These are phyloP conservation scores for Nothobranchius kuhntae DNA, from an alignment of 2,113 vertebrate species.

Conservation along the genomic window DNA sequence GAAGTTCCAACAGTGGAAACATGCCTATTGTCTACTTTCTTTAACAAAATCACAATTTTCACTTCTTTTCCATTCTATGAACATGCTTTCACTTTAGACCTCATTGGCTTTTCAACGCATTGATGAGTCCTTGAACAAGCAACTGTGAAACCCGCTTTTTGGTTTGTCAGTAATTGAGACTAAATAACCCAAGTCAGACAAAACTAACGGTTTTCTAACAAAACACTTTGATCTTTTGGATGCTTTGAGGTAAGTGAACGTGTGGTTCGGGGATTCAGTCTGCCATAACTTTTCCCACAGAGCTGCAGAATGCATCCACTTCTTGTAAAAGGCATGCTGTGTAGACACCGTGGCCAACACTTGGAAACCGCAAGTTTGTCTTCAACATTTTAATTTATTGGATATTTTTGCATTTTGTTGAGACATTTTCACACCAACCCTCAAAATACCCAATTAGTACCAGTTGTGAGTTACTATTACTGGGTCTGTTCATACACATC, in stretches of 20 bases:
- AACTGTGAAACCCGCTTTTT: conserved; percentile 71
- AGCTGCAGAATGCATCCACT: neutral
- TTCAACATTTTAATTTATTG: no score
- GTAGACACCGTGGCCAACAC: no score
- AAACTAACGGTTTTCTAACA: conserved; percentile 67
- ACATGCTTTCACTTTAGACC: neutral
- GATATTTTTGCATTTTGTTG: no score
- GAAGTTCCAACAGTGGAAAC: no score
- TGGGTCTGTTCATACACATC: neutral
- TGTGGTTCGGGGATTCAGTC: conserved; percentile 86
- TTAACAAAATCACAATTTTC: conserved; percentile 4
- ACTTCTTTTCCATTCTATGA: conserved; percentile 8
- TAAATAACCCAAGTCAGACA: conserved; percentile 84
- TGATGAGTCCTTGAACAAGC: conserved; percentile 74
- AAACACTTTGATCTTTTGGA: conserved; percentile 69
- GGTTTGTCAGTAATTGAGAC: conserved; percentile 69
- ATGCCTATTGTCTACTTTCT: conserved; percentile 5
- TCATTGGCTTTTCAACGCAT: neutral
- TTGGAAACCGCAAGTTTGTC: no score
- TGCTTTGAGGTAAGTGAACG: conserved; percentile 90
- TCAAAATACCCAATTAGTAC: neutral
- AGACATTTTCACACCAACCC: neutral
- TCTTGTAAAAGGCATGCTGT: no score
- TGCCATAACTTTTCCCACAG: conserved; percentile 54
- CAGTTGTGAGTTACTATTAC: neutral